These are phyloP conservation scores for Brachionus calyciflorus DNA, from an alignment of 1,140 invertebrate species.

Conservation along the genomic window DNA sequence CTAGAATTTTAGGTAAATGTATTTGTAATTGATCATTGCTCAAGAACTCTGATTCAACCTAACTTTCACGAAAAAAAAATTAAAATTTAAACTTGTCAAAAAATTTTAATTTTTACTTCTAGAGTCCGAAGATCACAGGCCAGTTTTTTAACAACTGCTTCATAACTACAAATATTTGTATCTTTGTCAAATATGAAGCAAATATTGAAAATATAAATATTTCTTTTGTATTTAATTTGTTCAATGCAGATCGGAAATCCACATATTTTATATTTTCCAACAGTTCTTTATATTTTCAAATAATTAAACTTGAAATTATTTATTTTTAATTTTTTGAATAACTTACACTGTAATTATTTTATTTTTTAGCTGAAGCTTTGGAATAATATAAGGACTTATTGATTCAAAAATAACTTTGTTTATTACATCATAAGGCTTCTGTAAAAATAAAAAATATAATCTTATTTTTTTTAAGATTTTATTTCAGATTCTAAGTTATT, in stretches of 20 bases:
- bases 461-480: neutral
- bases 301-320: neutral
- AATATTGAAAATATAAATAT: slow-evolving; percentile 88
- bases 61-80: slow-evolving; percentile 48
- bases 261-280: slow-evolving; percentile 35
- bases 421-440: slow-evolving; percentile 30
- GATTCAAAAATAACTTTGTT: slow-evolving; percentile 32
- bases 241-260: slow-evolving; percentile 88
- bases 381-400: slow-evolving; percentile 28
- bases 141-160: slow-evolving; percentile 85
- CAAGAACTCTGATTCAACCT: slow-evolving; percentile 67
- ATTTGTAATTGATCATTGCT: slow-evolving; percentile 66
- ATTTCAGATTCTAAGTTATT: too few relatives aligned
- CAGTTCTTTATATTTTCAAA: neutral
- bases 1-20: slow-evolving; percentile 71
- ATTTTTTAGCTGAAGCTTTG: slow-evolving; percentile 28
- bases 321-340: too few relatives aligned
- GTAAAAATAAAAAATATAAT: neutral
- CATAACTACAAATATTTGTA: slow-evolving; percentile 83
- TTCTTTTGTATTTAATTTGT: slow-evolving; percentile 82
- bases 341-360: slow-evolving; percentile 35
- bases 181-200: slow-evolving; percentile 85
- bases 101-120: slow-evolving; percentile 54
- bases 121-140: slow-evolving; percentile 78
- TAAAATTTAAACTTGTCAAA: slow-evolving; percentile 8